These are phyloP conservation scores for Sceloporus tristichus DNA, from an alignment of 2,113 vertebrate species.

Conservation along the genomic window DNA sequence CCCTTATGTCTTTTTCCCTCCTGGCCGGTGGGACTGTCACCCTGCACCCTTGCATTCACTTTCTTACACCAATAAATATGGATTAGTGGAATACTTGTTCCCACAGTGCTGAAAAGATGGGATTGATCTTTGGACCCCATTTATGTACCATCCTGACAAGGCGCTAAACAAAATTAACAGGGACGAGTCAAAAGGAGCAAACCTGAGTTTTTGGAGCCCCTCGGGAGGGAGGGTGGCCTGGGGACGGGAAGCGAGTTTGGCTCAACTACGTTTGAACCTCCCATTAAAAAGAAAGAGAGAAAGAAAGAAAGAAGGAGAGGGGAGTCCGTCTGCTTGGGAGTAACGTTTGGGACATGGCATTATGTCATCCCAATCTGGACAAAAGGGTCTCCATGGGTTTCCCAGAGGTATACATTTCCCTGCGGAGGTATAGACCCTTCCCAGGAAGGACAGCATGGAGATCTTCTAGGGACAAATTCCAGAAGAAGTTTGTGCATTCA, in stretches of 20 bases:
- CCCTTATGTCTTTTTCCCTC: conserved; percentile 71
- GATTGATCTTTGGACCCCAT: conserved; percentile 83
- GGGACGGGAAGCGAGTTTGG: not conserved
- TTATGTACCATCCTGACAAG: conserved; percentile 82
- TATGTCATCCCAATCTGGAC: not conserved
- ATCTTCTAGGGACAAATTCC: no score
- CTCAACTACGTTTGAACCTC: not conserved
- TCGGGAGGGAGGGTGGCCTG: not conserved
- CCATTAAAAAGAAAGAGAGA: no score
- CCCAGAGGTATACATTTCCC: no score
- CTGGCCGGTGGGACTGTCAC: conserved; percentile 66
- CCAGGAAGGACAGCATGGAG: no score
- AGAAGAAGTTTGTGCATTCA: no score
- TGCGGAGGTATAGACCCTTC: no score
- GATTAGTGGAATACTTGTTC: conserved; percentile 86
- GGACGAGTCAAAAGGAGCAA: conserved; percentile 73
- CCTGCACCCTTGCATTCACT: conserved; percentile 7
- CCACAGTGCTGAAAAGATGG: conserved; percentile 81
- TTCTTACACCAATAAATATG: conserved; percentile 86
- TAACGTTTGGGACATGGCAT: not conserved
- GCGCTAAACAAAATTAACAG: conserved; percentile 75
- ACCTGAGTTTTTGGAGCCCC: conserved; percentile 53
- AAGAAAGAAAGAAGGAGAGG: not conserved
- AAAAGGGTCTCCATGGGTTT: no score
- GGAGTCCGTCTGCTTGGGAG: not conserved